Base-by-base conservation (phyloP, 2,888 invertebrate genomes). In the Deilephila elpenor region DNA sequence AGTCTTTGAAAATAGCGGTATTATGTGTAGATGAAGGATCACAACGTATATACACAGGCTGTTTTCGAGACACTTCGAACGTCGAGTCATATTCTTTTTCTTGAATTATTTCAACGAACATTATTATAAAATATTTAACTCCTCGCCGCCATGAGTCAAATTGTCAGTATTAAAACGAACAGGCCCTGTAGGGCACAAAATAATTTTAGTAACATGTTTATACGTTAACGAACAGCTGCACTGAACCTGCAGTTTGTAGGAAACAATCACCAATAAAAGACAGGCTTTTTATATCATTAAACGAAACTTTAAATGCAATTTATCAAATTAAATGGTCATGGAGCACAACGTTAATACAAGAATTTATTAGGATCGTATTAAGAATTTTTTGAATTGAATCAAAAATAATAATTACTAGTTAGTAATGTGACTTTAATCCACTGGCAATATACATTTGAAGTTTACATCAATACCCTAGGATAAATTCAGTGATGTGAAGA, bases 151-250 rank as follows among this genome's bases (percentile, higher is more conserved):
- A 56, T 56, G n/a, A n/a, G 20, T 44, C 25, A 25, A 67, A 20
- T 51, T 51, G 67, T 67, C 64, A 67, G 64, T 4, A 25, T 62
- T 51, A 25, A 67, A 67, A 67, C 67, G 51, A 67, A 11, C 44
- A 51, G 11, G 44, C 44, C 64, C 67, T 67, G 17, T 51, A 67
- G 67, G 67, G 67, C 67, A 67, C 17, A 51, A 51, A 20, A 67
- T 67, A 67, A 67, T 51, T 67, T 67, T 25, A 51, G 14, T 64
- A 44, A 67, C 25, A 67, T 67, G 44, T 67, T 44, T 67, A 67
- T 67, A 67, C 67, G 25, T 67, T 67, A 67, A 67, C n/a, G 64
- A 67, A 67, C 67, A 67, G 67, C 67, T 67, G 67, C 67, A 25
- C 17, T 25, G 25, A 25, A 44, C 37, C 62, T 67, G 64, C 44